Percentiles rank a stretch among this genome's conserved stretches.
phyloP scores from a whole-genome alignment of 2,797 vertebrate species.

The Aeoliscus strigatus region DNA sequence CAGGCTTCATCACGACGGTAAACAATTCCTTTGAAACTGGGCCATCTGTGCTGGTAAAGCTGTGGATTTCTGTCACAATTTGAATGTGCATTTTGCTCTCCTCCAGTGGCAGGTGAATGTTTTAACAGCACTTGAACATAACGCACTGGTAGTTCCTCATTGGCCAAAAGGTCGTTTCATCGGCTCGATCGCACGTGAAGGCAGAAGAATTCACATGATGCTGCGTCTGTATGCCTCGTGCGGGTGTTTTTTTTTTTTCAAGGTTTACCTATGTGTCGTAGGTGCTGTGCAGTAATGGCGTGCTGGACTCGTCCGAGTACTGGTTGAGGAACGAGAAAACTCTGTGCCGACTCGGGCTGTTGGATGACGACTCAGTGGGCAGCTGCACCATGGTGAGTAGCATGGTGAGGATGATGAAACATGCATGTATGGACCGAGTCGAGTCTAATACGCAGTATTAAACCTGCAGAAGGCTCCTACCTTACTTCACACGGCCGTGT shows the following conservation, averaged over 20 bases:
- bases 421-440: conserved; percentile 4
- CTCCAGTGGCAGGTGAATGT: too few species aligned
- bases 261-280: conserved; percentile 59
- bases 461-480: conserved; percentile 7
- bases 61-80: too few species aligned
- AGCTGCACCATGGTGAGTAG: conserved; percentile 87
- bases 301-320: conserved; percentile 91
- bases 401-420: conserved; percentile 24
- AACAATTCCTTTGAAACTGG: too few species aligned
- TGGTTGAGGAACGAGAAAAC: conserved; percentile 91
- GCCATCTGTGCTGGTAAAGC: too few species aligned
- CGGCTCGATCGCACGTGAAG: too few species aligned
- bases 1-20: too few species aligned
- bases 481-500: conserved; percentile 4
- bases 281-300: conserved; percentile 88
- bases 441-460: conserved; percentile 1
- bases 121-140: too few species aligned
- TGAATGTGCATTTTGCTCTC: too few species aligned
- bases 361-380: conserved; percentile 84
- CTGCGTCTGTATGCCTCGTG: not conserved
- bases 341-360: conserved; percentile 85
- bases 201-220: not conserved
- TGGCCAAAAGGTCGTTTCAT: too few species aligned
- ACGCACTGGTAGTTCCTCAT: too few species aligned
- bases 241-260: conserved; percentile 24